Conservation (phyloP, 1,140 invertebrate genomes). For the Rhysida immarginata region DNA sequence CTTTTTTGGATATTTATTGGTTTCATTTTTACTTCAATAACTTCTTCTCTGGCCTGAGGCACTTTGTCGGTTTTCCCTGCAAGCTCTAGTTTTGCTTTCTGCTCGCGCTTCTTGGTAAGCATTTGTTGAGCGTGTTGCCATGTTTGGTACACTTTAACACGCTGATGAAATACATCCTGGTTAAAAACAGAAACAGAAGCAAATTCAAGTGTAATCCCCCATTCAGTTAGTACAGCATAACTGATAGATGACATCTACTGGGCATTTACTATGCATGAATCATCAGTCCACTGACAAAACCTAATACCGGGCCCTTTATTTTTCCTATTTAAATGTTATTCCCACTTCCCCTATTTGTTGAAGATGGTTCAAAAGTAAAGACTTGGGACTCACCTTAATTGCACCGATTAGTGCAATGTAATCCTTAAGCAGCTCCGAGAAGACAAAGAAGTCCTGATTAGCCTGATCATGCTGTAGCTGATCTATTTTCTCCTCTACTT, state of each 20-base stretch:
- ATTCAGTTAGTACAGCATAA: too few relatives aligned
- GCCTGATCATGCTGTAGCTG: constrained; percentile 76
- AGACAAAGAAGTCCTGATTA: constrained; percentile 84
- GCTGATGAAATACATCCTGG: constrained; percentile 90
- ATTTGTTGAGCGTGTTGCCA: constrained; percentile 95
- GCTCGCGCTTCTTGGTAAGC: constrained; percentile 84
- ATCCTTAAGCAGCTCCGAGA: constrained; percentile 88
- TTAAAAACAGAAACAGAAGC: constrained; percentile 15
- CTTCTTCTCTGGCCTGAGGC: constrained; percentile 74
- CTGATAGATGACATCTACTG: too few relatives aligned
- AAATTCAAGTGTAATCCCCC: too few relatives aligned
- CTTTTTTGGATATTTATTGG: too few relatives aligned
- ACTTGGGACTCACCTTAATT: constrained; percentile 51
- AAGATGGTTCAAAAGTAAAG: too few relatives aligned
- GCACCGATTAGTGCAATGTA: constrained; percentile 84
- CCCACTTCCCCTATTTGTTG: too few relatives aligned
- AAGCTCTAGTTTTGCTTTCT: constrained; percentile 80
- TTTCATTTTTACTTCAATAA: constrained; percentile 78
- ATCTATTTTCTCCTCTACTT: constrained; percentile 82
- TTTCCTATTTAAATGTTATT: too few relatives aligned
- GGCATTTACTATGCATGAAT: too few relatives aligned
- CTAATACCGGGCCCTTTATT: too few relatives aligned
- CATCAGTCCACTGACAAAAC: too few relatives aligned
- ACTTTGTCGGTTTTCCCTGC: constrained; percentile 74
- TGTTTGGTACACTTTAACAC: constrained; percentile 93